Evolutionary conservation across 2,888 invertebrate genomes (phyloP).

Genomic region (Parnassius apollo): DNA sequence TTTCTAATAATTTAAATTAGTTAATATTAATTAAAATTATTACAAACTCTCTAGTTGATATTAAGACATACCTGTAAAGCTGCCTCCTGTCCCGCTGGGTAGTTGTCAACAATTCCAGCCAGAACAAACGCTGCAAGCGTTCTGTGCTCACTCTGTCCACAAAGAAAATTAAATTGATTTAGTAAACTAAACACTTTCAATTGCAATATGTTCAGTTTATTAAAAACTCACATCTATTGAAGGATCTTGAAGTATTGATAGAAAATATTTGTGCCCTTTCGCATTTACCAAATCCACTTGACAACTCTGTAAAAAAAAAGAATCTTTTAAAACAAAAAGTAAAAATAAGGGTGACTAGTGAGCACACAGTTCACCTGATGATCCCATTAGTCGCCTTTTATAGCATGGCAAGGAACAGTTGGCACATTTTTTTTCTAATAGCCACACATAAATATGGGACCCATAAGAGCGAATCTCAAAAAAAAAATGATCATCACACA

Average conservation of each 20-base stretch:
- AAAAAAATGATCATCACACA: no score
- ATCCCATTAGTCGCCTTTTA: no score
- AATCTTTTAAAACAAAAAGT: no score
- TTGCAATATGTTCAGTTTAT: no score
- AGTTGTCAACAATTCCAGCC: conserved; percentile 95
- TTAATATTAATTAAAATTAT: no score
- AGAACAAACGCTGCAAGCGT: conserved; percentile 97
- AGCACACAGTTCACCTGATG: no score
- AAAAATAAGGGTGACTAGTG: no score
- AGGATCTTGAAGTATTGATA: conserved; percentile 94
- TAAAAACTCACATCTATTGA: conserved; percentile 86
- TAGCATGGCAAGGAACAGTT: no score
- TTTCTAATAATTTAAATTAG: no score
- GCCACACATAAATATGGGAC: no score
- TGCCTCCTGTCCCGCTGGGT: conserved; percentile 93
- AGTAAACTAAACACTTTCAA: background rate
- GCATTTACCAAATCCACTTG: conserved; percentile 97
- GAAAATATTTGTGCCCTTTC: conserved; percentile 95
- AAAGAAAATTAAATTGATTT: background rate
- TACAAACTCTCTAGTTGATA: background rate
- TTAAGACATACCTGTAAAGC: conserved; percentile 80
- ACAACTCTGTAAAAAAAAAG: conserved; percentile 85
- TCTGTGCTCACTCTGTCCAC: conserved; percentile 88
- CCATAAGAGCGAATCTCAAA: no score
- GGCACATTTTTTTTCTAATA: no score